Evolutionary conservation across 2,888 invertebrate genomes (phyloP).

Genomic region (Eupithecia inturbata): DNA sequence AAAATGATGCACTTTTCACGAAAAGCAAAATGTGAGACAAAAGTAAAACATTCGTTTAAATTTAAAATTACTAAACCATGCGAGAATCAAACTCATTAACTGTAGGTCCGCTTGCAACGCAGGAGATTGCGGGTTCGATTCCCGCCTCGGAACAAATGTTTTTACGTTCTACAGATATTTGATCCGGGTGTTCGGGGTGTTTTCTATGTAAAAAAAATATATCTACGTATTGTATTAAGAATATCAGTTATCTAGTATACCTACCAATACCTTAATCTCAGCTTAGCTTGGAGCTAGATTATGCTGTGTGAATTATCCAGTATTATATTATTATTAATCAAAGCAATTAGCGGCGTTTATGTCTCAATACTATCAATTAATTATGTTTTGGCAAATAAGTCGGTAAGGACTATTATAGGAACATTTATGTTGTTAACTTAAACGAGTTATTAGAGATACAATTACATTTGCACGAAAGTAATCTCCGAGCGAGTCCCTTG

Average conservation of each 20-base stretch:
- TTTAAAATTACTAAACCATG: neutral
- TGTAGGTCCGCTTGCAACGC: too few species aligned
- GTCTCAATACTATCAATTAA: neutral
- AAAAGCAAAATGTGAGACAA: neutral
- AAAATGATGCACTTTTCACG: too few species aligned
- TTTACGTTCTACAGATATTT: too few species aligned
- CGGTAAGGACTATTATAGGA: neutral
- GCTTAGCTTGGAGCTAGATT: too few species aligned
- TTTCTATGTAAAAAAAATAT: too few species aligned
- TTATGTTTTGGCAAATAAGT: neutral
- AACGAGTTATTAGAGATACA: conserved; percentile 32
- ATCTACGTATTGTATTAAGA: too few species aligned
- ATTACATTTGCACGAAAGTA: conserved; percentile 34
- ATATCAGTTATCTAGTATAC: too few species aligned
- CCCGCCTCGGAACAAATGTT: too few species aligned
- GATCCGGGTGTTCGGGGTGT: too few species aligned
- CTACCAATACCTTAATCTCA: too few species aligned
- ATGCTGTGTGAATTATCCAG: too few species aligned
- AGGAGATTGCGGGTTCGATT: too few species aligned
- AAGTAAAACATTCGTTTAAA: neutral
- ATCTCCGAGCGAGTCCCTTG: neutral
- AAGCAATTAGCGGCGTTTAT: neutral
- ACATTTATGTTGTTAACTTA: conserved; percentile 1
- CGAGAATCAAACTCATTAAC: neutral
- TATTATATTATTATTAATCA: neutral